Conservation (phyloP, 2,797 vertebrate genomes). For the Dendrocincla fuliginosa region DNA sequence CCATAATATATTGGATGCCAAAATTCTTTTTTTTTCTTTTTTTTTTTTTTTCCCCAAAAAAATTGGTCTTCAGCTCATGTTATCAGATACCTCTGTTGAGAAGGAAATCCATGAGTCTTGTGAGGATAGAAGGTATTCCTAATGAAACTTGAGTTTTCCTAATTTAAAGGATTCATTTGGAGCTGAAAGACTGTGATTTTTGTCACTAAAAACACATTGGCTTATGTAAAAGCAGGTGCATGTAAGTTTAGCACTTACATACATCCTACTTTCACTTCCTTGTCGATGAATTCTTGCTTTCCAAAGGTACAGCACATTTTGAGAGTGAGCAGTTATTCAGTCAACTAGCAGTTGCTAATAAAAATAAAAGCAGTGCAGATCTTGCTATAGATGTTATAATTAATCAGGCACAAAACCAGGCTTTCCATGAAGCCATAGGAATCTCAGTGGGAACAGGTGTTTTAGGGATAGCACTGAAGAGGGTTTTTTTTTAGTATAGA, state of each 20-base stretch:
- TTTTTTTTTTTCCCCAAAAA: no score
- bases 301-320: neutral
- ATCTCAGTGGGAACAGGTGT: slow-evolving; percentile 5
- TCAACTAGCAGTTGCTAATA: neutral
- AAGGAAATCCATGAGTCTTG: neutral
- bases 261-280: neutral
- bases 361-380: neutral
- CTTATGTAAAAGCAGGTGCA: slow-evolving; percentile 5
- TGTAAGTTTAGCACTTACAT: neutral
- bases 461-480: neutral
- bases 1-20: neutral
- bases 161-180: neutral
- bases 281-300: slow-evolving; percentile 15
- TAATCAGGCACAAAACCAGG: neutral
- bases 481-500: neutral
- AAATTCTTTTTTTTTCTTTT: neutral
- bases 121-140: neutral
- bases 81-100: neutral
- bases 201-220: neutral
- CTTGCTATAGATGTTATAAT: neutral
- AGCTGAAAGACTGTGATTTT: slow-evolving; percentile 7
- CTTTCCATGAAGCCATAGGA: neutral
- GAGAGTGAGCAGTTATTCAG: neutral
- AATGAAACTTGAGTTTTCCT: neutral
- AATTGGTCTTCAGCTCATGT: neutral